phyloP scores from a whole-genome alignment of 2,888 invertebrate genomes.

The Zhuqinia jingwanae region DNA sequence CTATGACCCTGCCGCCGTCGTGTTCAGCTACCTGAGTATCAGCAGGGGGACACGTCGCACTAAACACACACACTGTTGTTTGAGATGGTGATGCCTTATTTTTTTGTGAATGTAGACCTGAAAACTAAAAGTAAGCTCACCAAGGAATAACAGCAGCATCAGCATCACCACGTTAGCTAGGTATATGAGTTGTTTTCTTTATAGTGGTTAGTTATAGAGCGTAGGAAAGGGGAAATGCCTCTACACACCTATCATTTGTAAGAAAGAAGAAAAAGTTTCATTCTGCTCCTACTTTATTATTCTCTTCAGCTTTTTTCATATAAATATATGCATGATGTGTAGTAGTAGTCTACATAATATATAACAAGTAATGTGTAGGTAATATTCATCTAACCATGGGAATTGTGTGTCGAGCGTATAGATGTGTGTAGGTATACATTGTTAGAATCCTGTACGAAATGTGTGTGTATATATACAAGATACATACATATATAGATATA shows the following conservation, averaged over 20 bases:
- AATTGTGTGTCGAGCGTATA: not conserved
- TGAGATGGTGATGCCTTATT: no score
- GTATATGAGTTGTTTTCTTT: not conserved
- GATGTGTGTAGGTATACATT: not conserved
- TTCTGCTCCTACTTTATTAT: not conserved
- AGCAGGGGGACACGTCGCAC: slow-evolving; percentile 8
- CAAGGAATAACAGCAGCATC: no score
- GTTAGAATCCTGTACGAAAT: no score
- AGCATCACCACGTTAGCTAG: not conserved
- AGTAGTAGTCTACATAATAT: not conserved
- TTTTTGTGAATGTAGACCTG: no score
- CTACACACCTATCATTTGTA: not conserved
- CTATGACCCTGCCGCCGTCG: not conserved
- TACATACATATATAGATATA: not conserved
- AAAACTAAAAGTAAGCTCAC: no score
- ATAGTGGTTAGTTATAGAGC: not conserved
- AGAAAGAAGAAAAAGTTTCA: not conserved
- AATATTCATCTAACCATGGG: not conserved
- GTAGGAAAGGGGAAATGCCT: not conserved
- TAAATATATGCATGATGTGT: not conserved
- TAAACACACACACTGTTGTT: no score
- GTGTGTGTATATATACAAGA: not conserved
- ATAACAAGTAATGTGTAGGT: not conserved
- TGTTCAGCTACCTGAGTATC: slow-evolving; percentile 9
- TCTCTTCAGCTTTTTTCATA: not conserved